phyloP scores from a whole-genome alignment of 2,113 vertebrate genomes.

The Ptilonorhynchus violaceus region DNA sequence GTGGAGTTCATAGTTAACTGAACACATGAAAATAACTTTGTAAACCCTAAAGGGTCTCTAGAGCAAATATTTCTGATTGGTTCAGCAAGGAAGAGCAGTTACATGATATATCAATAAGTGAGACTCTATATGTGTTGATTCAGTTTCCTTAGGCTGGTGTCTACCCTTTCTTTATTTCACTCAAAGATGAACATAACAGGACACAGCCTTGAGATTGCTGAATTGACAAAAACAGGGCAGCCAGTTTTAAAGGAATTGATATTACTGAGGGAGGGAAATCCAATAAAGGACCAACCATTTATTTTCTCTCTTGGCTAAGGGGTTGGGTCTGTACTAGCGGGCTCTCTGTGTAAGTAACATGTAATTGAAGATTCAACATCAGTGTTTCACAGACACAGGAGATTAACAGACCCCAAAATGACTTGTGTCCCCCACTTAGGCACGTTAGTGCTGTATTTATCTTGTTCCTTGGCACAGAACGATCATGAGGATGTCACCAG shows the following conservation, averaged over 20 bases:
- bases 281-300: neutral
- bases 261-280: neutral
- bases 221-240: neutral
- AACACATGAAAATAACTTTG: neutral
- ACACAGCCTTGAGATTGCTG: neutral
- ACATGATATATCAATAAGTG: neutral
- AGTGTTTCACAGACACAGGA: neutral
- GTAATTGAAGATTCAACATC: neutral
- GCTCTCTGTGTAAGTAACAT: neutral
- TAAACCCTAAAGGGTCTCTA: neutral
- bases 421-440: neutral
- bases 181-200: neutral
- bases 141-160: neutral
- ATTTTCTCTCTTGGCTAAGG: neutral
- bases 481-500: neutral
- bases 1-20: neutral
- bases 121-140: neutral
- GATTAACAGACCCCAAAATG: neutral
- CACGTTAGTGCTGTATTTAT: neutral
- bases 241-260: neutral
- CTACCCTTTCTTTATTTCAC: neutral
- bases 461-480: neutral
- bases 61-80: neutral
- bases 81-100: neutral
- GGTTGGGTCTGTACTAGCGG: neutral